A percentile compares a stretch with the other conserved stretches of the same genome.
These are phyloP conservation scores for Epizoanthus scotinus DNA, from an alignment of 92 coral and sea anemone species.

Conservation along the genomic window DNA sequence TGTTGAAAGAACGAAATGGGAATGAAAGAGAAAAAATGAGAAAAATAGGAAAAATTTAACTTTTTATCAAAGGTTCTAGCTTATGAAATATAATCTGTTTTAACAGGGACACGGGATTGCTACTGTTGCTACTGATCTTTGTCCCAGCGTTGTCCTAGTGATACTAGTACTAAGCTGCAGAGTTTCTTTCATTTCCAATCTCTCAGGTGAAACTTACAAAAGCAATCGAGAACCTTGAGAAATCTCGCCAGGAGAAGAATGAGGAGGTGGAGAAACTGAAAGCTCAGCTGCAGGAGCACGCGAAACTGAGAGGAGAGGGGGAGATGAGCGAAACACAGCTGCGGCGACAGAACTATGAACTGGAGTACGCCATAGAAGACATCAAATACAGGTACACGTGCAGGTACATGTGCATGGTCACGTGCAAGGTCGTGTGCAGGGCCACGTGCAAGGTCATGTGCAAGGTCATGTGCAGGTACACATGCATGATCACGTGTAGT, in stretches of 20 bases:
- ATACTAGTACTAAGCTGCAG: neutral
- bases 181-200: neutral
- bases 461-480: neutral
- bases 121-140: neutral
- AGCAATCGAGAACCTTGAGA: conserved; percentile 38
- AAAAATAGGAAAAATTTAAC: too few species aligned
- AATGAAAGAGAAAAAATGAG: too few species aligned
- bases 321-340: conserved; percentile 16
- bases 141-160: neutral
- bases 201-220: conserved; percentile 29
- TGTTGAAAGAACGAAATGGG: too few species aligned
- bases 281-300: conserved; percentile 14
- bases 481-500: too few species aligned
- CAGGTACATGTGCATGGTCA: too few species aligned
- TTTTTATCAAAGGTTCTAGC: too few species aligned
- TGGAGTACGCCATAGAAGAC: conserved; percentile 28
- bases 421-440: too few species aligned
- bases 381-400: neutral
- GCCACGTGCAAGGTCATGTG: too few species aligned
- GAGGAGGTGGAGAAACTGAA: conserved; percentile 30
- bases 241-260: conserved; percentile 20
- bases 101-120: too few species aligned
- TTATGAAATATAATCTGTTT: too few species aligned
- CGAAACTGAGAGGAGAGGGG: conserved; percentile 11
- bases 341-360: conserved; percentile 9